Base-by-base conservation (phyloP, 1,140 invertebrate species). In the Brachionus paranguensis region DNA sequence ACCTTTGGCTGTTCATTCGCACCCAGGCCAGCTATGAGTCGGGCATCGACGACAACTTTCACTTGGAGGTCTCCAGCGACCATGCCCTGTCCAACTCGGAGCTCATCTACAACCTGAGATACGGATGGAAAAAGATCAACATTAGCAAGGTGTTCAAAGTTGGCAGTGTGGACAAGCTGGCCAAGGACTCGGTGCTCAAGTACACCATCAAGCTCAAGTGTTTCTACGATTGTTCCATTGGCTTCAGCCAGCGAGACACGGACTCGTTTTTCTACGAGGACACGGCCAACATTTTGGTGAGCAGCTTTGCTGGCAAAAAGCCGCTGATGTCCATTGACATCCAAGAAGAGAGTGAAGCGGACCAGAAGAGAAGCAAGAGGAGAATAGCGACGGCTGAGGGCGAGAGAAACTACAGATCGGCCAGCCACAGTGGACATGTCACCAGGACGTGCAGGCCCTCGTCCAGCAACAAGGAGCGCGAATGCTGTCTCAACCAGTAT, bases 41-140 rank as follows among this genome's bases (percentile, higher is more conserved):
- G 3, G 47, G 24, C 24, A 76, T 50, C 43, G 72, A 76, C 5
- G 72, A 76, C n/a, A 76, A 76, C 50, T 76, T 76, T 29, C 43
- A 47, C 27, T n/a, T 76, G 12, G 72, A 76, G 50, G 50, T 76
- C 7, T 50, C 20, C 12, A 47, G 33, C n/a, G 20, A 50, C 0
- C 17, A 76, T 2, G 29, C 47, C 3, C n/a, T 24, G 3, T 47
- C 11, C 10, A 43, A 7, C 43, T 41, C 45, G 11, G n/a, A n/a
- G 14, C 33, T 27, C 53, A 76, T 47, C 27, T 27, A 74, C 45
- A 43, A 37, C n/a, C 17, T 78, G 12, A 50, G 29, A 29, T 29
- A 81, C 27, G 78, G 78, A 6, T 81, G 78, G 78, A 81, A 81
- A 27, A 81, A 24, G 20, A 60, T 81, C 17, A n/a, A 76, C 27